Percentiles rank a stretch among this genome's conserved stretches.
phyloP scores from a whole-genome alignment of 2,113 vertebrate genomes.

The Rhipidura dahli region DNA sequence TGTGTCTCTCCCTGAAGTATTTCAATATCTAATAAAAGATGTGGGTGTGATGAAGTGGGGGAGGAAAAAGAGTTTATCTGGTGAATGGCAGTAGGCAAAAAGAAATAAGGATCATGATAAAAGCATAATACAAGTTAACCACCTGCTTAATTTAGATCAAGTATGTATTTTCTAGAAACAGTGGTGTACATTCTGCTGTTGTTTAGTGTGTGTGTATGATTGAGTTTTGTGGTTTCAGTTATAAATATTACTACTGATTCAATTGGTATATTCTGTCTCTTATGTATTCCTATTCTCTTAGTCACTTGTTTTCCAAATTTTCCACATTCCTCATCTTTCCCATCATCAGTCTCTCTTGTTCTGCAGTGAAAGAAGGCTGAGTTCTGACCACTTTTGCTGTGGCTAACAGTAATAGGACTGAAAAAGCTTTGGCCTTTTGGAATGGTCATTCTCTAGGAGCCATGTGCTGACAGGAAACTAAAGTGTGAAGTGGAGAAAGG shows the following conservation, averaged over 20 bases:
- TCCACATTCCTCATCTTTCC: neutral
- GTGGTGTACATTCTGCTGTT: neutral
- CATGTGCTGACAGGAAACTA: neutral
- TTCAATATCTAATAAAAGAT: neutral
- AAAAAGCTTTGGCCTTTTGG: neutral
- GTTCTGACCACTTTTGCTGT: neutral
- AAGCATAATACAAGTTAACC: neutral
- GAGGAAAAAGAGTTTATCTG: neutral
- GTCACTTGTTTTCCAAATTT: neutral
- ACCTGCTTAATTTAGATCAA: neutral
- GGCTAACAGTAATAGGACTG: neutral
- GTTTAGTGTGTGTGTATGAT: neutral
- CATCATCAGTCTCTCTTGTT: neutral
- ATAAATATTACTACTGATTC: neutral
- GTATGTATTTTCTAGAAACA: neutral
- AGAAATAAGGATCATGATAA: neutral
- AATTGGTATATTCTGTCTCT: neutral
- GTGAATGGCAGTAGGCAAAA: neutral
- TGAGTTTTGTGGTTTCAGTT: neutral
- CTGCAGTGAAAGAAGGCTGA: neutral
- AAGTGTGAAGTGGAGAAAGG: accelerated
- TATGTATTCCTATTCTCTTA: neutral
- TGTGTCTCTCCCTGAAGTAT: neutral
- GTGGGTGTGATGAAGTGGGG: neutral
- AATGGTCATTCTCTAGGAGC: neutral